Conservation (phyloP, 2,888 invertebrate genomes). For the Cosmia pyralina region DNA sequence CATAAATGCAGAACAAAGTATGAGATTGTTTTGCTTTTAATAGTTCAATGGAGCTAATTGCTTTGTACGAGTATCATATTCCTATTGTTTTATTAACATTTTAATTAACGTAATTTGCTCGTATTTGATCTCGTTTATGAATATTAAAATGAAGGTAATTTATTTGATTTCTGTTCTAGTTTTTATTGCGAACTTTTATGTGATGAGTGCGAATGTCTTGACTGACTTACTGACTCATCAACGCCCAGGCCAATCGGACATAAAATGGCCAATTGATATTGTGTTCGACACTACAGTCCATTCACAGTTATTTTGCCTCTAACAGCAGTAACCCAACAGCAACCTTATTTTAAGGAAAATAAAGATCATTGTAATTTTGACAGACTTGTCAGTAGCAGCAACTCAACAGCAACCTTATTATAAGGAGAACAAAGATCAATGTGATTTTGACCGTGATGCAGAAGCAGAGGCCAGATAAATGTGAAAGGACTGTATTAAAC, state of each 20-base stretch:
- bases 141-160: conserved; percentile 30
- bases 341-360: too few relatives aligned
- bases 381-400: too few relatives aligned
- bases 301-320: too few relatives aligned
- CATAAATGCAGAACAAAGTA: conserved; percentile 3
- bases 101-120: conserved; percentile 28
- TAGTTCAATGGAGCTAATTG: conserved; percentile 25
- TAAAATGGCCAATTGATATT: background rate
- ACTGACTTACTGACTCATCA: too few relatives aligned
- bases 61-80: conserved; percentile 16
- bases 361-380: too few relatives aligned
- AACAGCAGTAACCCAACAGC: too few relatives aligned
- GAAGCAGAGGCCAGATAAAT: too few relatives aligned
- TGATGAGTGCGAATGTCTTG: background rate
- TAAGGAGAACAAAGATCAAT: too few relatives aligned
- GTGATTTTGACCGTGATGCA: too few relatives aligned
- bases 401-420: too few relatives aligned
- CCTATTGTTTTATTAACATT: conserved; percentile 34
- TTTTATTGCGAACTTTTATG: background rate
- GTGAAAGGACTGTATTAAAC: too few relatives aligned
- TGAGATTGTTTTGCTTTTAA: conserved; percentile 20
- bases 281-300: background rate
- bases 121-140: conserved; percentile 23
- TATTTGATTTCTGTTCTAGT: conserved; percentile 22
- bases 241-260: too few relatives aligned